Percentiles rank a stretch among this genome's conserved stretches.
Conservation (phyloP, 37 sponge, comb jelly and placozoan genomes). For the Halichondria panicea region DNA sequence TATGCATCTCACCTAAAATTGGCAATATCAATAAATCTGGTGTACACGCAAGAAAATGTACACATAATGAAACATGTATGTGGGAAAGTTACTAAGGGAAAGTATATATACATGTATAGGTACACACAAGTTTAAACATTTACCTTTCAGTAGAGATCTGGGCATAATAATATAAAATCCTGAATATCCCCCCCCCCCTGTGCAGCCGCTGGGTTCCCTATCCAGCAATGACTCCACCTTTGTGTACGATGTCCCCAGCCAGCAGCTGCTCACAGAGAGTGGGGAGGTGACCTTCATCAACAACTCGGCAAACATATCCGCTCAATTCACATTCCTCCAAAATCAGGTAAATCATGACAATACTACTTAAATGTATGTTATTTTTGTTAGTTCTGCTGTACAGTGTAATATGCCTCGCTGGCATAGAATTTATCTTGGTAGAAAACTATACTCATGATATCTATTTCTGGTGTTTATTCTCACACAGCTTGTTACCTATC, state of each 20-base stretch:
- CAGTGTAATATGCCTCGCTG: too few species aligned
- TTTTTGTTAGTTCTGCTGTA: too few species aligned
- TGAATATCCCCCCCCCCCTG: background rate
- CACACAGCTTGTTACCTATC: background rate
- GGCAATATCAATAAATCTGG: too few species aligned
- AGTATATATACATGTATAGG: too few species aligned
- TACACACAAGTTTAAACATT: too few species aligned
- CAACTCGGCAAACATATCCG: constrained; percentile 1
- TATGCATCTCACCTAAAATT: background rate
- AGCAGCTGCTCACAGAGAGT: background rate
- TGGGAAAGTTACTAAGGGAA: too few species aligned
- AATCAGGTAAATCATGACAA: constrained; percentile 40
- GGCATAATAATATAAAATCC: too few species aligned
- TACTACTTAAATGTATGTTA: too few species aligned
- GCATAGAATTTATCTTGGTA: too few species aligned
- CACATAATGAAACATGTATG: too few species aligned
- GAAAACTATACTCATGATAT: background rate
- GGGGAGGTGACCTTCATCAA: background rate
- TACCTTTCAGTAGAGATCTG: too few species aligned
- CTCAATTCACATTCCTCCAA: constrained; percentile 34
- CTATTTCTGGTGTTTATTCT: background rate
- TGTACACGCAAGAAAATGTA: too few species aligned
- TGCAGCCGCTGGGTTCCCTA: constrained; percentile 55
- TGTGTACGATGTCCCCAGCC: constrained; percentile 32
- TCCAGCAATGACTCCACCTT: constrained; percentile 23